Percentiles rank a stretch among this genome's conserved stretches.
Evolutionary conservation across 2,113 vertebrate genomes (phyloP).

Genomic region (Anhinga rufa): DNA sequence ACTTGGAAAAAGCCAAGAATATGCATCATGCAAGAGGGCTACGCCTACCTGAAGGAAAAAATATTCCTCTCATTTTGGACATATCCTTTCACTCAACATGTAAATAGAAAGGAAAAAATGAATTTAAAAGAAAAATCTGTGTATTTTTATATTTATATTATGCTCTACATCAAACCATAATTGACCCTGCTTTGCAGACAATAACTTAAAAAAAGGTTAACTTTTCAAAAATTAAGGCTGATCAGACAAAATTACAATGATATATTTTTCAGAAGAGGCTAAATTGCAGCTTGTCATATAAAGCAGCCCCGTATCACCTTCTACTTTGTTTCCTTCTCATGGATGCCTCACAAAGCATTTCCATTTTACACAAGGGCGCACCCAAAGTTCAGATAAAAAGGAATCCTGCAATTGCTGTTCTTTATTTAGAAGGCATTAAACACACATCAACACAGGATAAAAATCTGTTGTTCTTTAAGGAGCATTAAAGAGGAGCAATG

Average conservation of each 20-base stretch:
- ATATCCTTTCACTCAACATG: neutral
- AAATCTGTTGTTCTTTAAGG: neutral
- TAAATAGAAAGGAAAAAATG: neutral
- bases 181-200: neutral
- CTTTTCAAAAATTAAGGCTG: neutral
- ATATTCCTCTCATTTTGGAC: neutral
- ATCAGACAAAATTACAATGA: neutral
- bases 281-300: neutral
- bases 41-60: neutral
- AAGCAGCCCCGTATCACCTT: neutral
- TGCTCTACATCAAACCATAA: neutral
- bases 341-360: constrained; percentile 3
- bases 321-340: neutral
- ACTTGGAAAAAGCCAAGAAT: neutral
- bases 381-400: constrained; percentile 27
- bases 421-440: neutral
- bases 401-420: neutral
- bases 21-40: neutral
- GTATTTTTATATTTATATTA: neutral
- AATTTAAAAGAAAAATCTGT: neutral
- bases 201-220: neutral
- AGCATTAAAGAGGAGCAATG: neutral
- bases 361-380: neutral
- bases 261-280: neutral
- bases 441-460: neutral